phyloP scores from a whole-genome alignment of 1,140 invertebrate genomes.

The Dermatophagoides farinae region DNA sequence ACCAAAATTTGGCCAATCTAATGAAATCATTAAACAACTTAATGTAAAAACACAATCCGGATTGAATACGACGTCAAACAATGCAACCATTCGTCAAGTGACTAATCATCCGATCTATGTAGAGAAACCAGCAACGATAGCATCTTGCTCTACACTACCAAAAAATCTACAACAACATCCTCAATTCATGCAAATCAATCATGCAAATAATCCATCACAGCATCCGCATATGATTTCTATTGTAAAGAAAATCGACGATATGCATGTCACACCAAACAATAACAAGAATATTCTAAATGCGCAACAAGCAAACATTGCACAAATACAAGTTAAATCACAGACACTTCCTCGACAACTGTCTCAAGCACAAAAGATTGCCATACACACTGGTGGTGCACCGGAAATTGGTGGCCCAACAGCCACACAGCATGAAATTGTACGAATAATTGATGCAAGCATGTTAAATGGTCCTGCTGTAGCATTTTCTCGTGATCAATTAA shows the following conservation, averaged over 20 bases:
- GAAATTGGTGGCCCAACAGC: not conserved
- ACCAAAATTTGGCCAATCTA: slow-evolving; percentile 47
- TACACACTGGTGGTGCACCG: not conserved
- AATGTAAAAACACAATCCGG: slow-evolving; percentile 30
- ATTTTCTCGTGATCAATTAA: not conserved
- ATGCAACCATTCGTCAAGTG: not conserved
- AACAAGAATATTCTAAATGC: not conserved
- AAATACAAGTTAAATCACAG: not conserved
- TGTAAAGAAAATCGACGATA: not conserved
- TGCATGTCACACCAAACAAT: not conserved
- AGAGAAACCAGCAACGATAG: not conserved
- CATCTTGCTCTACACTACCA: not conserved
- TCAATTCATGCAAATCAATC: not conserved
- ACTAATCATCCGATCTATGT: not conserved
- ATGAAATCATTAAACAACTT: slow-evolving; percentile 57
- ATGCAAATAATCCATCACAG: not conserved
- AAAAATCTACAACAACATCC: not conserved
- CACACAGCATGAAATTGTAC: not conserved
- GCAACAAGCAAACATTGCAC: not conserved
- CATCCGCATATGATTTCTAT: slow-evolving; percentile 4
- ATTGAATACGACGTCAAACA: not conserved
- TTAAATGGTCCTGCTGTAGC: slow-evolving; percentile 25
- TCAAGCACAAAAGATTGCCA: not conserved
- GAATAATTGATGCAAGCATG: not conserved
- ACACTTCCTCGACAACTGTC: not conserved